Conservation (phyloP, 2,113 vertebrate genomes). For the Gasterosteus aculeatus region DNA sequence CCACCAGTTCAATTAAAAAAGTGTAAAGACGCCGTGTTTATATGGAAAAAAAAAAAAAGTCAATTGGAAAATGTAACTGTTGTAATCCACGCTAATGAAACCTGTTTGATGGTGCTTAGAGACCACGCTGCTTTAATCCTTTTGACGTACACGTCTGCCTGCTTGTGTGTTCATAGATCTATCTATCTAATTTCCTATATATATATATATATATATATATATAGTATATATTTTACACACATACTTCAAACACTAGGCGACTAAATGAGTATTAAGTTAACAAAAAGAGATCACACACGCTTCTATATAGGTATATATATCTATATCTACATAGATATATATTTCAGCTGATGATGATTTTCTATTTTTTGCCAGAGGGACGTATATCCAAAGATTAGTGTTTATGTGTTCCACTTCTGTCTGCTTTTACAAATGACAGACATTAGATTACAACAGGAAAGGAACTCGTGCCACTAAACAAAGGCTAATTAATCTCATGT, state of each 20-base stretch:
- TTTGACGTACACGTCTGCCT: slow-evolving; percentile 42
- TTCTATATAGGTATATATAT: neutral
- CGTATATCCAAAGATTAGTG: neutral
- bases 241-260: too few relatives aligned
- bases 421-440: slow-evolving; percentile 12
- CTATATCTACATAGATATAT: neutral
- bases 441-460: neutral
- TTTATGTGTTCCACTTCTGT: neutral
- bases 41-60: slow-evolving; percentile 77
- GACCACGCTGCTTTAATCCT: slow-evolving; percentile 44
- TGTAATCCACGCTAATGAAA: slow-evolving; percentile 71
- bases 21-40: slow-evolving; percentile 74
- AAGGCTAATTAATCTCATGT: neutral
- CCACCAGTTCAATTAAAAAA: slow-evolving; percentile 77
- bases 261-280: too few relatives aligned
- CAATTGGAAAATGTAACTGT: slow-evolving; percentile 79
- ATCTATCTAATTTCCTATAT: neutral
- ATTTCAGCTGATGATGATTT: neutral
- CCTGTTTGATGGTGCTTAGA: slow-evolving; percentile 68
- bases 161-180: slow-evolving; percentile 15
- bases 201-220: neutral
- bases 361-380: neutral
- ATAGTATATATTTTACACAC: too few relatives aligned
- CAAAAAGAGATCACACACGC: too few relatives aligned
- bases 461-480: neutral